phyloP scores from a whole-genome alignment of 2,113 vertebrate species.

The Prunella himalayana region DNA sequence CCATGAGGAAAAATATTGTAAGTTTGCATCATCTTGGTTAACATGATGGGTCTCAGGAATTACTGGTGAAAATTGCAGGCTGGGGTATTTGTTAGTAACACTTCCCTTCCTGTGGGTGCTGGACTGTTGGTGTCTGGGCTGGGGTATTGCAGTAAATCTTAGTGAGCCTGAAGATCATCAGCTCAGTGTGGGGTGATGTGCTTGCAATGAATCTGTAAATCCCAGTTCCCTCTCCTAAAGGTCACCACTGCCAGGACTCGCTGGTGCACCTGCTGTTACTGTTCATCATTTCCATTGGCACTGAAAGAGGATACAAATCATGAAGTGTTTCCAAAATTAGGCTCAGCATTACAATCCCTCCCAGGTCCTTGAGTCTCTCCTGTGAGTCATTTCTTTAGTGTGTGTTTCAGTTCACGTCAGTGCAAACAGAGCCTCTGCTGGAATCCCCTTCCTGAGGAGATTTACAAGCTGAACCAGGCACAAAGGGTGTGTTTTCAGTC shows the following conservation, averaged over 20 bases:
- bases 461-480: neutral
- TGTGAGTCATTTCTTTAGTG: neutral
- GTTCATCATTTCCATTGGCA: neutral
- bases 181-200: neutral
- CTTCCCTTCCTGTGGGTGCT: neutral
- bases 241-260: slow-evolving; percentile 1
- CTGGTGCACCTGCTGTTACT: neutral
- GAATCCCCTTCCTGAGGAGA: neutral
- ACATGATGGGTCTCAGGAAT: neutral
- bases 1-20: neutral
- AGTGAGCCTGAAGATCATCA: neutral
- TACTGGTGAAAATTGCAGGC: neutral
- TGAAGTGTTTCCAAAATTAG: slow-evolving; percentile 30
- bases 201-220: slow-evolving; percentile 10
- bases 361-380: neutral
- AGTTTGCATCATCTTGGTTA: neutral
- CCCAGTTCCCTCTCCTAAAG: neutral
- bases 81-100: neutral
- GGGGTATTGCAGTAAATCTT: neutral
- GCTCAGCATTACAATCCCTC: neutral
- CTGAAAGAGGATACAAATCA: slow-evolving; percentile 8
- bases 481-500: neutral
- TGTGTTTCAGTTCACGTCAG: fast-evolving
- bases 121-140: neutral
- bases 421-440: neutral